phyloP scores from a whole-genome alignment of 1,140 invertebrate genomes.

The Drosophila kanapiae region DNA sequence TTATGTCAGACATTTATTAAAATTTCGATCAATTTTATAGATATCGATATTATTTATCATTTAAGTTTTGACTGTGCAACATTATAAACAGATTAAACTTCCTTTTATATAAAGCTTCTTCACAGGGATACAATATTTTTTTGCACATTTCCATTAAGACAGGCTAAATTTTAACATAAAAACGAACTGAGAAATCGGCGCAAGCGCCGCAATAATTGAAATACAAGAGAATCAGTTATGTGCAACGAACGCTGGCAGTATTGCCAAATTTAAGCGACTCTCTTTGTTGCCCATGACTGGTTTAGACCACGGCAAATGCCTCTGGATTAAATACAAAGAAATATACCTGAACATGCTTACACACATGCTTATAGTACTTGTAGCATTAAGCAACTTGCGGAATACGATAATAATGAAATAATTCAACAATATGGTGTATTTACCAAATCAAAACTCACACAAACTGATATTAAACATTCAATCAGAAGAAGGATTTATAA shows the following conservation, averaged over 20 bases:
- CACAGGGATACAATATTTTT: background rate
- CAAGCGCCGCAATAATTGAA: background rate
- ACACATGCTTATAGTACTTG: background rate
- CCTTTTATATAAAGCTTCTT: no score
- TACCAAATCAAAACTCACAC: background rate
- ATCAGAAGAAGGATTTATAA: background rate
- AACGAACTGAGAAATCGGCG: background rate
- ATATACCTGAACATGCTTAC: background rate
- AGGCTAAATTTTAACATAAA: background rate
- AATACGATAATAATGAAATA: conserved; percentile 1
- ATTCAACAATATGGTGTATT: background rate
- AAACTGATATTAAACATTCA: background rate
- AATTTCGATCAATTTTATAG: background rate
- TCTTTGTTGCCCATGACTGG: conserved; percentile 15
- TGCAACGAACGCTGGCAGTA: conserved; percentile 3
- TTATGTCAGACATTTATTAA: no score
- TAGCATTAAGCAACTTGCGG: background rate
- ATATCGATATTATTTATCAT: background rate
- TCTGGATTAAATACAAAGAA: conserved; percentile 10
- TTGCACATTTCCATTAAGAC: background rate
- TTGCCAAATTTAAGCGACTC: conserved; percentile 14
- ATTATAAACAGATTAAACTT: background rate
- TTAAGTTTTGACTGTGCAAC: background rate
- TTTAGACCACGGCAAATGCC: conserved; percentile 8
- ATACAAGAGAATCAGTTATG: conserved; percentile 1